A percentile compares a stretch with the other conserved stretches of the same genome.
These are phyloP conservation scores for Anas acuta DNA, from an alignment of 2,797 vertebrate genomes.

Conservation along the genomic window DNA sequence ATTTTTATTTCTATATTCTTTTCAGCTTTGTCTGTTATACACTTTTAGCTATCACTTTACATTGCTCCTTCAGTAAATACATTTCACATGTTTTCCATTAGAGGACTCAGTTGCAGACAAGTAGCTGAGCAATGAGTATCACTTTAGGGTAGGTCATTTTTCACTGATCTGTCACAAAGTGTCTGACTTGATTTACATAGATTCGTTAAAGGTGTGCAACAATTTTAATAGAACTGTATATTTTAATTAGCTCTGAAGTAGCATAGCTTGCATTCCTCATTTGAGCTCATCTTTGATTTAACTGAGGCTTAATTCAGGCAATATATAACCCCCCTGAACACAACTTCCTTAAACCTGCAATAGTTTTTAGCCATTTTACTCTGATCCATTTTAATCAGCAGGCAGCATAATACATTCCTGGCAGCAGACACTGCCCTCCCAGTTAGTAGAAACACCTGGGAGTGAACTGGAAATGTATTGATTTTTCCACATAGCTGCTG, in stretches of 20 bases:
- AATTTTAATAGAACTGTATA: background rate
- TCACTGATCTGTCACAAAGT: background rate
- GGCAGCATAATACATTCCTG: background rate
- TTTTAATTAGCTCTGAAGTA: background rate
- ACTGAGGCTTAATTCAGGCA: background rate
- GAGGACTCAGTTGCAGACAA: background rate
- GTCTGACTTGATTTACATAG: background rate
- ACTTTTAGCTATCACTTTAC: background rate
- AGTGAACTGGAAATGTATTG: slow-evolving; percentile 17
- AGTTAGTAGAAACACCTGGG: slow-evolving; percentile 40
- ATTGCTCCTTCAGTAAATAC: background rate
- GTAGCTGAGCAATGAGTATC: background rate
- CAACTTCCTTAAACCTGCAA: background rate
- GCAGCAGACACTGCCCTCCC: background rate
- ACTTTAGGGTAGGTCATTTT: background rate
- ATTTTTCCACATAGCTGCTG: slow-evolving; percentile 57
- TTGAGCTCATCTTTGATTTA: background rate
- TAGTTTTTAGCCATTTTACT: background rate
- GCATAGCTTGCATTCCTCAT: background rate
- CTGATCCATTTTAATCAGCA: background rate
- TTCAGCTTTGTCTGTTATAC: background rate
- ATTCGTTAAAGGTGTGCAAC: background rate
- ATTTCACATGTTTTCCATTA: background rate
- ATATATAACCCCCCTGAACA: background rate
- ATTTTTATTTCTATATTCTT: background rate